Evolutionary conservation across 1,140 invertebrate species (phyloP).

Genomic region (Neodiprion fabricii): DNA sequence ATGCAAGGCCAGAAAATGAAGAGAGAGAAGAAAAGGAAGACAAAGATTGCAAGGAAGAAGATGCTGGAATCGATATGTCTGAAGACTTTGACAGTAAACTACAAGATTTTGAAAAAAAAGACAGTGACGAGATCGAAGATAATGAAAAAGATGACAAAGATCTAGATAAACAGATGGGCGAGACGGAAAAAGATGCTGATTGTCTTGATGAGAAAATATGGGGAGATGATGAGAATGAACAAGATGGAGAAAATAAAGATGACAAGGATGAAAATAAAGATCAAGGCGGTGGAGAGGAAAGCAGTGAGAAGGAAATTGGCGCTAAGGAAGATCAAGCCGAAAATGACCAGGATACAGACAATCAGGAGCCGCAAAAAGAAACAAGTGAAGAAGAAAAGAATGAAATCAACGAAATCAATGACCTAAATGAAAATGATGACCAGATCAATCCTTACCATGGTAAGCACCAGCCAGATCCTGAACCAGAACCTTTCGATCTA

Average conservation of each 20-base stretch:
- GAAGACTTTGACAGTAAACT: slow-evolving; percentile 89
- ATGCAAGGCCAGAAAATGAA: slow-evolving; percentile 79
- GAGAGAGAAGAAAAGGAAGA: slow-evolving; percentile 74
- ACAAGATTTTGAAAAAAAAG: slow-evolving; percentile 79
- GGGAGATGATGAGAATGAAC: slow-evolving; percentile 82
- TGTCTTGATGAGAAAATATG: slow-evolving; percentile 86
- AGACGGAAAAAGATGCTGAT: slow-evolving; percentile 83
- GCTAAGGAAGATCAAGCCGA: slow-evolving; percentile 62
- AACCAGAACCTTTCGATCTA: slow-evolving; percentile 85
- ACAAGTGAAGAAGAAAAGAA: slow-evolving; percentile 69
- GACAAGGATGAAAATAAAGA: slow-evolving; percentile 69
- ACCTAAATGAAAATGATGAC: slow-evolving; percentile 80
- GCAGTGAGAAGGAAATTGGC: slow-evolving; percentile 63
- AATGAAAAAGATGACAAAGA: slow-evolving; percentile 75
- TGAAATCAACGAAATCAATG: slow-evolving; percentile 80
- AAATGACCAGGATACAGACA: slow-evolving; percentile 43
- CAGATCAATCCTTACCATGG: slow-evolving; percentile 88
- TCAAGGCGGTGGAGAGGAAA: slow-evolving; percentile 50
- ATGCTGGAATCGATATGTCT: slow-evolving; percentile 93
- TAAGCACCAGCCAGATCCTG: slow-evolving; percentile 74
- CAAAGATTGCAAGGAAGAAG: slow-evolving; percentile 87
- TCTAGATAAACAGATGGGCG: slow-evolving; percentile 94
- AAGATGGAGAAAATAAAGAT: slow-evolving; percentile 67
- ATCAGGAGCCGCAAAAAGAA: slow-evolving; percentile 57
- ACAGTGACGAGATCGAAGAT: slow-evolving; percentile 71